phyloP scores from a whole-genome alignment of 1,140 invertebrate species.

The Idris sp. region DNA sequence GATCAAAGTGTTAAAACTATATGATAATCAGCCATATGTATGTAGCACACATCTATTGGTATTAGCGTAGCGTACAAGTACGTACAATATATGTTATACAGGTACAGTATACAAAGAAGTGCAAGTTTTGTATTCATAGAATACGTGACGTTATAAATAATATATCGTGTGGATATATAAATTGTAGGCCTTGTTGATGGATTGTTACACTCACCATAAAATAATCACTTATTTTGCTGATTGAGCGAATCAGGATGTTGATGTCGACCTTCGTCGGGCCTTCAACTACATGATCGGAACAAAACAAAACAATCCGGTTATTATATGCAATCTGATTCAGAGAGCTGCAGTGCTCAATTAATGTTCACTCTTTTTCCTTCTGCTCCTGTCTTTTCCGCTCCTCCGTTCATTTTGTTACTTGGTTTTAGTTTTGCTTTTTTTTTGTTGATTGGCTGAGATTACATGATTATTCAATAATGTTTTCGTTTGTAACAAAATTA shows the following conservation, averaged over 20 bases:
- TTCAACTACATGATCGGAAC: slow-evolving; percentile 79
- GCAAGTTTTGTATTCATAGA: slow-evolving; percentile 70
- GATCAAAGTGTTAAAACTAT: too few species aligned
- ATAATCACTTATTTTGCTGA: slow-evolving; percentile 99
- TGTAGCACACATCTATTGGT: slow-evolving; percentile 74
- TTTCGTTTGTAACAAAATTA: too few species aligned
- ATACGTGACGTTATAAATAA: slow-evolving; percentile 73
- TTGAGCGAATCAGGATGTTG: slow-evolving; percentile 96
- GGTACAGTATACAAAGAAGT: slow-evolving; percentile 72
- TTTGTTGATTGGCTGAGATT: too few species aligned
- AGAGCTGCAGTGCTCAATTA: not conserved
- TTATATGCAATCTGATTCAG: slow-evolving; percentile 18
- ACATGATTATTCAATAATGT: too few species aligned
- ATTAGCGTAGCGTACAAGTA: slow-evolving; percentile 65
- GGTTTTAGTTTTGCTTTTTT: too few species aligned
- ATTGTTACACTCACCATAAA: slow-evolving; percentile 93
- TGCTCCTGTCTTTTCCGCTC: not conserved
- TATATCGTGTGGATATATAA: slow-evolving; percentile 73
- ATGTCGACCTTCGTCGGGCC: slow-evolving; percentile 89
- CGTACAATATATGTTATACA: slow-evolving; percentile 67
- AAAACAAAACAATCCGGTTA: slow-evolving; percentile 73
- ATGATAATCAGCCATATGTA: too few species aligned
- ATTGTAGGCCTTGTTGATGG: slow-evolving; percentile 71
- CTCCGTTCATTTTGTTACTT: not conserved
- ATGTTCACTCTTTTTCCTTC: not conserved